Evolutionary conservation across 2,888 invertebrate genomes (phyloP), one percentile per base, ranked within the genome.

Genomic region (Harpagoxenus sublaevis): DNA sequence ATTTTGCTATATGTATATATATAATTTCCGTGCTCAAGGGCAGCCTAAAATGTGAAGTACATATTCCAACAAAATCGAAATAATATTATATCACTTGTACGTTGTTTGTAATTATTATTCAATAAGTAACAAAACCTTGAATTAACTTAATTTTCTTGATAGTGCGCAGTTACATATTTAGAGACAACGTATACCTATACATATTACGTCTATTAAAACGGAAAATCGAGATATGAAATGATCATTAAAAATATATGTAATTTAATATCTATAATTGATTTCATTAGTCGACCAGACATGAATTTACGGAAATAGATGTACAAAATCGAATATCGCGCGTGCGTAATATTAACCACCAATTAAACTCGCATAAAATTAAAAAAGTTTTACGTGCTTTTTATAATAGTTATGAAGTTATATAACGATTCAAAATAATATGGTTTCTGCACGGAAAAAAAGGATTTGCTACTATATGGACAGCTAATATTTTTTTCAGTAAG

Each of bases 271-370:
- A 9, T 55, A 70, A 71, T 53, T 55, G 5, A 28, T 42, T 73
- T 15, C 5, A 28, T 73, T 73, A 42, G 9, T 70, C 53, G n/a
- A 5, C 60, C 23, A 48, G n/a, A 71, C 35, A 35, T 35, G 8
- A 71, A 23, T 70, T 53, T 53, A 35, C 9, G 6, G n/a, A 71
- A 53, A 35, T 70, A n/a, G 31, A 70, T 70, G 6, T 70, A 71
- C 4, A 35, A 53, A 70, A 35, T 3, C 35, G 15, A 1, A 18
- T 28, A 3, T 8, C 3, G 15, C 31, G 31, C 2, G 23, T 15
- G 10, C 9, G 12, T 18, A 51, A 71, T 71, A 53, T 35, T 51
- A 31, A 48, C 4, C 51, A 8, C 0, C 10, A 8, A 35, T 70
- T 70, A 53, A 70, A 3, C 15, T 35, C 35, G 15, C 35, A 23